Conservation (phyloP, 1,140 invertebrate species). For the Teleogryllus occipitalis region DNA sequence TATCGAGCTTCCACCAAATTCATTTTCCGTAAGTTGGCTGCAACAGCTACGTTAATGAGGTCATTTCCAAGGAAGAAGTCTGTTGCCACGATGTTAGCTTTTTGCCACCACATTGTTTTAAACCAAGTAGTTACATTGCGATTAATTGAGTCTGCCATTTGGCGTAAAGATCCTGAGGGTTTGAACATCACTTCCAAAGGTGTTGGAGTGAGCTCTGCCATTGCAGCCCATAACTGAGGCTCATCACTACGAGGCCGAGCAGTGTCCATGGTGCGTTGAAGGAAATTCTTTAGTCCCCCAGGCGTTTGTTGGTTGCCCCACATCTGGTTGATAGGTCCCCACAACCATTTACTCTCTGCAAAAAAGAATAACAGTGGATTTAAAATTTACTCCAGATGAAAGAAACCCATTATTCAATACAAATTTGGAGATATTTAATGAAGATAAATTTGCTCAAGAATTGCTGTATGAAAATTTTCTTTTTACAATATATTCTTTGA, state of each 20-base stretch:
- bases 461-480: no score
- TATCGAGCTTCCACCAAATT: slow-evolving; percentile 12
- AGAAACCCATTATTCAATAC: no score
- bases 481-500: no score
- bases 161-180: slow-evolving; percentile 50
- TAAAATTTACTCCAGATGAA: no score
- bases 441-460: no score
- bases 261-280: slow-evolving; percentile 42
- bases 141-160: slow-evolving; percentile 61
- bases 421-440: no score
- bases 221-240: slow-evolving; percentile 57
- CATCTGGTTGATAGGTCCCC: slow-evolving; percentile 58
- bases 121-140: slow-evolving; percentile 57
- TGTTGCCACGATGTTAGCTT: slow-evolving; percentile 62
- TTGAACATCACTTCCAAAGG: slow-evolving; percentile 57
- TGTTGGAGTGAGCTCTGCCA: slow-evolving; percentile 71
- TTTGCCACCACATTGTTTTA: slow-evolving; percentile 50
- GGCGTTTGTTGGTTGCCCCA: slow-evolving; percentile 54
- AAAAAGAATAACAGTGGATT: slow-evolving; percentile 21
- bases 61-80: slow-evolving; percentile 74
- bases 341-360: slow-evolving; percentile 57
- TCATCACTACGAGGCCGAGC: slow-evolving; percentile 32
- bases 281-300: slow-evolving; percentile 44
- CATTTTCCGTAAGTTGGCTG: slow-evolving; percentile 39
- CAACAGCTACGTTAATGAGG: slow-evolving; percentile 58